Evolutionary conservation across 2,113 vertebrate species (phyloP), one percentile per base, ranked within the genome.

Genomic region (Malurus melanocephalus): DNA sequence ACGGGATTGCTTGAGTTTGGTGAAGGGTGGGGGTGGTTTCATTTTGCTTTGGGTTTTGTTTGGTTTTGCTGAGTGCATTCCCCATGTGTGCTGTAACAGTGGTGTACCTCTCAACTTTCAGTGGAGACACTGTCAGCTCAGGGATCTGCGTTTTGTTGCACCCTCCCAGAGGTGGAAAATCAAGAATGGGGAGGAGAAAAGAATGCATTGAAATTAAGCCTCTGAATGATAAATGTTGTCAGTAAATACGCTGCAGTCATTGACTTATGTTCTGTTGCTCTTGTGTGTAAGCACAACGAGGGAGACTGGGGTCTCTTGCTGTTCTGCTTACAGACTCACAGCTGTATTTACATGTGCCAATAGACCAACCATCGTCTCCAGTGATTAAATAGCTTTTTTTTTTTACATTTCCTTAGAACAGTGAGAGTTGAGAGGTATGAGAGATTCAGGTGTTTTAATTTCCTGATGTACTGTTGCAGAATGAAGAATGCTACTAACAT

Each of bases 51-150:
- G 69, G 57, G 27, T 87, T 91, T 76, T 75, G 77, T 93, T 94
- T 93, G 88, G 92, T 96, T 95, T 92, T 93, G 95, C 97, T 91
- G 92, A 94, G 92, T 96, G 94, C 95, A 76, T 97, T 93, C 88
- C 87, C 88, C 78, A 56, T 60, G 60, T 66, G 85, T 96, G 81
- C 95, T 95, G 73, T 96, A 92, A 94, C 68, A 33, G 57, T 81
- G 66, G 87, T 80, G 48, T 96, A 95, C 96, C 96, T 96, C 95
- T 97, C 95, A 96, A 96, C 96, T 95, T 95, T 93, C 94, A 91
- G 20, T 61, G 75, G 88, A 88, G 80, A 94, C 84, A 42, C 1
- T 26, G 49, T 71, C 62, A 93, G 85, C 87, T 84, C 71, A 62
- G 40, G 49, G 84, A 57, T 85, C 46, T 85, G 61, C 82, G 22